Percentiles rank a stretch among this genome's conserved stretches.
phyloP scores from a whole-genome alignment of 2,113 vertebrate genomes.

The Lota lota region DNA sequence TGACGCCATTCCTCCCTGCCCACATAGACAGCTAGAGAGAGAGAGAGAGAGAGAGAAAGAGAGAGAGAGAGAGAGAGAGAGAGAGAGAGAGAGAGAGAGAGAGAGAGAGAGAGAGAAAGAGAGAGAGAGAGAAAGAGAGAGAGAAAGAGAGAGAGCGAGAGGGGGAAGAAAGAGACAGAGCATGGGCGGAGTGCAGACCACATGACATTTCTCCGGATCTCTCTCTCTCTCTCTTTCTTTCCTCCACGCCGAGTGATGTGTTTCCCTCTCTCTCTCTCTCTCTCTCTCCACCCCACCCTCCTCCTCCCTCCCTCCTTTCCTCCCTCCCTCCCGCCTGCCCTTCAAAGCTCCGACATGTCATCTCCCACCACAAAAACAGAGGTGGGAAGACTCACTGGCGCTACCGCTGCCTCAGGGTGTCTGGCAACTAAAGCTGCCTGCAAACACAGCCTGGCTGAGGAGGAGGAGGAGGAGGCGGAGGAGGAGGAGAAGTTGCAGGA shows the following conservation, averaged over 20 bases:
- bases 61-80: background rate
- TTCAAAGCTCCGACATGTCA: conserved; percentile 84
- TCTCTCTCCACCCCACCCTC: conserved; percentile 56
- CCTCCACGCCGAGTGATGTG: conserved; percentile 74
- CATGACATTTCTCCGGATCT: conserved; percentile 68
- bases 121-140: conserved; percentile 1
- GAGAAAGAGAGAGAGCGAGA: background rate
- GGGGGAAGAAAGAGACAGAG: conserved; percentile 51
- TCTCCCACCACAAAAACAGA: conserved; percentile 85
- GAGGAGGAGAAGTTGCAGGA: too few relatives aligned
- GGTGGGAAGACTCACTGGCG: conserved; percentile 85
- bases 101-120: conserved; percentile 2
- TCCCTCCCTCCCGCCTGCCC: conserved; percentile 68
- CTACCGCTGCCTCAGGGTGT: conserved; percentile 83
- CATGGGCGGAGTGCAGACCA: conserved; percentile 76
- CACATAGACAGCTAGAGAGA: conserved; percentile 66
- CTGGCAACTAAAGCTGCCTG: conserved; percentile 80
- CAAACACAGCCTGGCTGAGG: conserved; percentile 72
- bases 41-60: conserved; percentile 4
- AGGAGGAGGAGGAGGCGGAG: conserved; percentile 28
- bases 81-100: conserved; percentile 6
- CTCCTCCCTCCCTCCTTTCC: conserved; percentile 75
- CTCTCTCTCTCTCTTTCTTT: conserved; percentile 31
- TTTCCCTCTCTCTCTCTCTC: conserved; percentile 54
- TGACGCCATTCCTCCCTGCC: conserved; percentile 77